These are phyloP conservation scores for Salpingus planirostris DNA, from an alignment of 2,888 invertebrate species.

Conservation along the genomic window DNA sequence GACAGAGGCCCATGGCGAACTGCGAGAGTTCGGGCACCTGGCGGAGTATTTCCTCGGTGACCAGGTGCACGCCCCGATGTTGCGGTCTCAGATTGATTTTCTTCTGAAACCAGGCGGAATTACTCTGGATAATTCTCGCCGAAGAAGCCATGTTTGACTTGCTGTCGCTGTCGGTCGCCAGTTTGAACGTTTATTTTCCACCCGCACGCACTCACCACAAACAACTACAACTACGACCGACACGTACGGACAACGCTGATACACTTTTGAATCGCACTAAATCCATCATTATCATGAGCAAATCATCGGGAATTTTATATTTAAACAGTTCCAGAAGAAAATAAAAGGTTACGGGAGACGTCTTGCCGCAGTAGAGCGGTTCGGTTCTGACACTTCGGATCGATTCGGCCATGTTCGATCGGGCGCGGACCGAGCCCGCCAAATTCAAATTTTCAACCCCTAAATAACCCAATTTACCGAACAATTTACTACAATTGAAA, in stretches of 20 bases:
- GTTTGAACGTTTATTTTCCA: slow-evolving; percentile 34
- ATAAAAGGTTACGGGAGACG: slow-evolving; percentile 36
- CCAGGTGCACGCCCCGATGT: slow-evolving; percentile 93
- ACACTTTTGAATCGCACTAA: slow-evolving; percentile 46
- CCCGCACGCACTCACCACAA: slow-evolving; percentile 27
- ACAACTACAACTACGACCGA: slow-evolving; percentile 30
- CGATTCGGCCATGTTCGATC: slow-evolving; percentile 25
- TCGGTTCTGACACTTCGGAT: slow-evolving; percentile 32
- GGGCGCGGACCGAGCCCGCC: slow-evolving; percentile 29
- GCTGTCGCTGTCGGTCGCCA: slow-evolving; percentile 43
- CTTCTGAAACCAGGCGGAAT: slow-evolving; percentile 97
- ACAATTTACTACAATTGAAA: too few species aligned
- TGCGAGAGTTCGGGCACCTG: slow-evolving; percentile 91
- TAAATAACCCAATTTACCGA: too few species aligned
- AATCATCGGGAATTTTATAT: slow-evolving; percentile 45
- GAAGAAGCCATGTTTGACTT: slow-evolving; percentile 74
- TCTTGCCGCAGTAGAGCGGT: slow-evolving; percentile 36
- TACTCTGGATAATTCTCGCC: slow-evolving; percentile 82
- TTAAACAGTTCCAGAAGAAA: slow-evolving; percentile 29
- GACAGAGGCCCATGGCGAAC: slow-evolving; percentile 91
- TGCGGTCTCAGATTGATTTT: slow-evolving; percentile 93
- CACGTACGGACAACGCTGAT: slow-evolving; percentile 32
- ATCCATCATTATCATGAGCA: slow-evolving; percentile 63
- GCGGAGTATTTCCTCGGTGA: slow-evolving; percentile 92
- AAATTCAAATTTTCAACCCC: too few species aligned